A percentile compares a stretch with the other conserved stretches of the same genome.
Evolutionary conservation across 2,113 vertebrate genomes (phyloP).

Genomic region (Onychorhynchus coronatus): DNA sequence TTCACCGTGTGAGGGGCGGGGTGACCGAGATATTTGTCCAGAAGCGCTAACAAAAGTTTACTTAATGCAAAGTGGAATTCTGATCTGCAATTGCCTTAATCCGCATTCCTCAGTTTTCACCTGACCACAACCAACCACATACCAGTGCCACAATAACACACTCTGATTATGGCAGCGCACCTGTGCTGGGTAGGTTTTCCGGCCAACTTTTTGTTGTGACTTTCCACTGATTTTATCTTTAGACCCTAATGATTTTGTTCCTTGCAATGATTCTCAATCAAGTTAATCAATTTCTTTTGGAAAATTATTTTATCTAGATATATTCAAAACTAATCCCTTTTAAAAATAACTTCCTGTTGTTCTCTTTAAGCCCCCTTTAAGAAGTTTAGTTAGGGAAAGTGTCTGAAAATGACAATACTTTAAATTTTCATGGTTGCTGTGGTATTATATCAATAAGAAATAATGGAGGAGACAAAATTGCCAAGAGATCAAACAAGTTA

Average conservation of each 20-base stretch:
- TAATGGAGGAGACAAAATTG: background rate
- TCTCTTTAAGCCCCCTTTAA: background rate
- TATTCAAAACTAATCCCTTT: background rate
- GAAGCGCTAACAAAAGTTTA: background rate
- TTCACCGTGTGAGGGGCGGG: fast-evolving
- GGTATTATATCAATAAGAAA: background rate
- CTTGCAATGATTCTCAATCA: background rate
- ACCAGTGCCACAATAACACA: background rate
- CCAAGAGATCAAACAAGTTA: background rate
- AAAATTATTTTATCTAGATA: background rate
- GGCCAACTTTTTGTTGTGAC: background rate
- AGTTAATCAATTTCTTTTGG: background rate
- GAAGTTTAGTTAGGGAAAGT: background rate
- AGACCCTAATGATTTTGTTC: background rate
- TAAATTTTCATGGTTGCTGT: background rate
- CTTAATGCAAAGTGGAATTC: slow-evolving; percentile 42
- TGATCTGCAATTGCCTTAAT: slow-evolving; percentile 27
- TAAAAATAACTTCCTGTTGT: background rate
- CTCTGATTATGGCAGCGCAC: background rate
- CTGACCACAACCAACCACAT: background rate
- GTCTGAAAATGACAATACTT: background rate
- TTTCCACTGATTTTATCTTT: background rate
- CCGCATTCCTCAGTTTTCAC: slow-evolving; percentile 17
- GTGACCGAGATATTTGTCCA: background rate
- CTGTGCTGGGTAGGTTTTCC: background rate